Conservation (phyloP, 2,113 vertebrate genomes). For the Opisthocomus hoazin region DNA sequence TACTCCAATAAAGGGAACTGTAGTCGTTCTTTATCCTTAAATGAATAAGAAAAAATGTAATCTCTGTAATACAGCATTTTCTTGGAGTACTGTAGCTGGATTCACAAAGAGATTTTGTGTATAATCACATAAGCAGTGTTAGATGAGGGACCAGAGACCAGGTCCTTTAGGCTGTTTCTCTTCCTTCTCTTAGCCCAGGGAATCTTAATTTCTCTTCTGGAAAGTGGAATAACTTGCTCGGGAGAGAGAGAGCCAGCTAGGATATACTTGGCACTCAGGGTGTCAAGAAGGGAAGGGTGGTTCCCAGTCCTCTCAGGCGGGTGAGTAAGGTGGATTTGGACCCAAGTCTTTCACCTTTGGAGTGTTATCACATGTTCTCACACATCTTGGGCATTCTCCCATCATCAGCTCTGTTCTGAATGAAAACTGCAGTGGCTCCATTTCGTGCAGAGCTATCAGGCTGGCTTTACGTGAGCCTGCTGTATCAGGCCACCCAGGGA, state of each 20-base stretch:
- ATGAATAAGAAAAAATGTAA: not conserved
- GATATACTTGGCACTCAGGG: not conserved
- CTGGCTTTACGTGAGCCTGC: not conserved
- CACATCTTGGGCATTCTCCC: not conserved
- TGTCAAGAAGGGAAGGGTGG: not conserved
- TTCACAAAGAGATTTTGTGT: not conserved
- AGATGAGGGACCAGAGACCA: not conserved
- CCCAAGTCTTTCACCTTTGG: not conserved
- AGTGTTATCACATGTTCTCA: not conserved
- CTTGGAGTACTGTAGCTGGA: not conserved
- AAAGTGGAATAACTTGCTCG: not conserved
- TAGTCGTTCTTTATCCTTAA: not conserved
- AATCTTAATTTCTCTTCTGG: not conserved
- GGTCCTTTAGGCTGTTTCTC: not conserved
- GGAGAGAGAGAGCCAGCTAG: not conserved
- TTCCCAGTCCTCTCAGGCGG: not conserved
- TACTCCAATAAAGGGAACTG: not conserved
- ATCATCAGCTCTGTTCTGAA: not conserved
- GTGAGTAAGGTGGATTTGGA: not conserved
- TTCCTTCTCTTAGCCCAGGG: not conserved
- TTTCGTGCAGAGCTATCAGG: not conserved
- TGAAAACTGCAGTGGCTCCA: not conserved
- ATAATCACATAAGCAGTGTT: fast-evolving
- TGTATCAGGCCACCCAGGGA: not conserved
- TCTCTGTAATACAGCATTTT: not conserved